Base-by-base conservation (phyloP, 2,888 invertebrate genomes). In the Cheiracanthium punctorium region DNA sequence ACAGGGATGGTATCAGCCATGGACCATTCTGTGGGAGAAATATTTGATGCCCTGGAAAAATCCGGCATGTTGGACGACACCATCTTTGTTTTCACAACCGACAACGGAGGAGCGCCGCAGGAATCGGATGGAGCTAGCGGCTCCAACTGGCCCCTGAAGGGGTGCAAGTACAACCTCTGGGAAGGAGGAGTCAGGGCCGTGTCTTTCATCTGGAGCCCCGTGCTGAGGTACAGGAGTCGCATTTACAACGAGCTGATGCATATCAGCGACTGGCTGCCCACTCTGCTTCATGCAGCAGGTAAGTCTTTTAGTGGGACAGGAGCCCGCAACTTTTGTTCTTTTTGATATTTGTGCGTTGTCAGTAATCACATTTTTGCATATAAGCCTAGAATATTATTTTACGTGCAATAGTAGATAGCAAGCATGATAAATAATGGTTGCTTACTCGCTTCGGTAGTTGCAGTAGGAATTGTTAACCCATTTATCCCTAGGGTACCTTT, bases 151-250 rank as follows among this genome's bases (percentile, higher is more conserved):
- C 94, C 94, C 20, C 91, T 94, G 4, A 58, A 85, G 64, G 90
- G 90, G 5, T 82, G 84, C 17, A 90, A 90, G 70, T 89, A 89
- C 91, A 97, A 98, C 0, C 92, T 97, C 0, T 98, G 96, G 95
- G 98, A 98, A 93, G 98, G 98, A 32, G 98, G 98, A 0, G 94
- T 97, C 0, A 93, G 97, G 58, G 96, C 95, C 1, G 95, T 95
- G 0, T 96, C 94, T 0, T 92, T 96, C 12, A 90, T 98, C 52
- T 97, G 96, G 96, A 95, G 96, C 88, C 95, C 96, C 0, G 89
- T 92, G 10, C 92, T 94, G 14, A 90, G 96, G 64, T 76, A 82
- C 28, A 92, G 93, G 1, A 93, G 81, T 70, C 48, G 85, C 10
- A 90, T 91, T 30, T 93, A 96, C 0, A 94, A 95, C 0, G 92